Evolutionary conservation across 2,113 vertebrate species (phyloP).

Genomic region (Macheiramphus alcinus): DNA sequence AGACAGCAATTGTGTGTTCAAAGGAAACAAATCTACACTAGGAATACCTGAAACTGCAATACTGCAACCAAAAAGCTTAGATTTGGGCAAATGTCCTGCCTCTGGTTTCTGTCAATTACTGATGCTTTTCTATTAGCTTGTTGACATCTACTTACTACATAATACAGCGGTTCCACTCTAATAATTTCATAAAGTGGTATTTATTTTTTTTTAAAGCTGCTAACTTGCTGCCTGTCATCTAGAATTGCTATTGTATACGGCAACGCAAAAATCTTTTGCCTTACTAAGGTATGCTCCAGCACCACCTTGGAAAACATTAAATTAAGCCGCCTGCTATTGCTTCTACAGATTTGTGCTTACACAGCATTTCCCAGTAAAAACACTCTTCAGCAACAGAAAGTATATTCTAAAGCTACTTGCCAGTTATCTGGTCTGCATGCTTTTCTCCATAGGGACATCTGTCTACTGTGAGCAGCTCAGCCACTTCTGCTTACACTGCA

Average conservation of each 20-base stretch:
- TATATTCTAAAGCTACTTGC: not conserved
- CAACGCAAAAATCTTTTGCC: not conserved
- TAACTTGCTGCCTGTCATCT: not conserved
- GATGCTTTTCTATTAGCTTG: not conserved
- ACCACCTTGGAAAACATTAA: not conserved
- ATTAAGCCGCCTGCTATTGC: not conserved
- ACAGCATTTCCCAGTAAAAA: not conserved
- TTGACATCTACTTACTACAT: not conserved
- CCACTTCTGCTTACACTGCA: not conserved
- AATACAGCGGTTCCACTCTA: not conserved
- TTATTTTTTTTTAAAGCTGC: not conserved
- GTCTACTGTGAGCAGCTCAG: not conserved
- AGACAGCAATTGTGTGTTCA: not conserved
- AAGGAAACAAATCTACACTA: not conserved
- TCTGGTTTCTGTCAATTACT: not conserved
- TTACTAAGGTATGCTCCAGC: not conserved
- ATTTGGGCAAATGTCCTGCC: not conserved
- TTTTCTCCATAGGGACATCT: not conserved
- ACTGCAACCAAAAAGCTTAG: not conserved
- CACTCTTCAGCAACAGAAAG: not conserved
- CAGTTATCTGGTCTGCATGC: not conserved
- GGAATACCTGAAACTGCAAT: not conserved
- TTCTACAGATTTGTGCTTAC: not conserved
- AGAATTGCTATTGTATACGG: not conserved
- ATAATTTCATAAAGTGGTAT: no score